phyloP scores from a whole-genome alignment of 30 jellyfish, hydroid and myxozoan species.

The Pseudorhiza aurosa region DNA sequence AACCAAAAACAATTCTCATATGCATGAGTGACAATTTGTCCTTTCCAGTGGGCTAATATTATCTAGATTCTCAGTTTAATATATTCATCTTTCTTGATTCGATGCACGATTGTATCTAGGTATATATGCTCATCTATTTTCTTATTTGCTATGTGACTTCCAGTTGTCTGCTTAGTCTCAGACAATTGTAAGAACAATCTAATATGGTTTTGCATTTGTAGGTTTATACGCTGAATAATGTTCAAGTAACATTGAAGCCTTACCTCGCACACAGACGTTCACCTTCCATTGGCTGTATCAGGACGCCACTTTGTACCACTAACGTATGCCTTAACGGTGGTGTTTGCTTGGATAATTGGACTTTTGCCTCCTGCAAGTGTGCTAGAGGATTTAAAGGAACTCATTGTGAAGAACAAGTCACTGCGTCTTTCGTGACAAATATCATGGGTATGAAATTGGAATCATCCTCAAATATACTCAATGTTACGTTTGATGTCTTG shows the following conservation, averaged over 20 bases:
- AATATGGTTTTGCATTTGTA: too few relatives aligned
- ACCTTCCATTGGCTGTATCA: constrained; percentile 47
- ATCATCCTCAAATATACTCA: background rate
- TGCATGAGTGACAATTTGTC: too few relatives aligned
- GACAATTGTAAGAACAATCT: too few relatives aligned
- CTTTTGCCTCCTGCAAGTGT: constrained; percentile 54
- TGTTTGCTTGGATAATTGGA: constrained; percentile 63
- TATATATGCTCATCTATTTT: too few relatives aligned
- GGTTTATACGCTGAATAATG: background rate
- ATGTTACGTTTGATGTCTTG: constrained; percentile 24
- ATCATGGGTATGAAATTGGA: constrained; percentile 57
- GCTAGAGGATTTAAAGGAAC: constrained; percentile 49
- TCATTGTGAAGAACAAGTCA: constrained; percentile 27
- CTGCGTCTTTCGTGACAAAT: constrained; percentile 26
- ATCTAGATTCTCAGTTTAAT: too few relatives aligned
- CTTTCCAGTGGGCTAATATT: too few relatives aligned
- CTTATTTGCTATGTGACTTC: too few relatives aligned
- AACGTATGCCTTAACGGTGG: constrained; percentile 52
- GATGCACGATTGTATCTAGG: too few relatives aligned
- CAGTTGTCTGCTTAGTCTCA: too few relatives aligned
- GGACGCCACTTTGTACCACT: constrained; percentile 22
- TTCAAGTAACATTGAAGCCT: background rate
- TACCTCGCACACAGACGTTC: constrained; percentile 16
- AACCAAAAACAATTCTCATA: too few relatives aligned
- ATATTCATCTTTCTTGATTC: too few relatives aligned